Evolutionary conservation across 2,797 vertebrate species (phyloP).

Genomic region (Enteromius paludinosus): DNA sequence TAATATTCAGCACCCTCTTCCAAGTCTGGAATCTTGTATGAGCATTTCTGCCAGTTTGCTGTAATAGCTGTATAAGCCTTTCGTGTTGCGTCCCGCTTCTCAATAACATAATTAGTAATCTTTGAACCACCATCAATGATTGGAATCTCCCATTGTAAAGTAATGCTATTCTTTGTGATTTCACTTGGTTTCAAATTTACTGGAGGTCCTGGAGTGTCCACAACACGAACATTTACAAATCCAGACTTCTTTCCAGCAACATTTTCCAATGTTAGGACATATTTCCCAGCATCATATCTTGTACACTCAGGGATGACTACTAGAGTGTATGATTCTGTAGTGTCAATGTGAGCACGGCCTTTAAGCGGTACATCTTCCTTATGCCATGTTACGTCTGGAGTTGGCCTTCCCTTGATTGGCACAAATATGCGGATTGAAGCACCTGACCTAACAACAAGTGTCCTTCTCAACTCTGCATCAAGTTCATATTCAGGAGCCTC

Average conservation of each 20-base stretch:
- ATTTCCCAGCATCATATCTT: conserved; percentile 96
- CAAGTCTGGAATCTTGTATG: conserved; percentile 87
- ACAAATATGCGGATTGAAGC: conserved; percentile 95
- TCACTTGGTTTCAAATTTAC: conserved; percentile 93
- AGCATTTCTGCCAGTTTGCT: conserved; percentile 95
- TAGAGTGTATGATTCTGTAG: conserved; percentile 94
- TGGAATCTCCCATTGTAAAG: conserved; percentile 97
- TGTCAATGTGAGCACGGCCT: conserved; percentile 92
- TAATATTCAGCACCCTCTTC: conserved; percentile 95
- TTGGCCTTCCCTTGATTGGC: conserved; percentile 92
- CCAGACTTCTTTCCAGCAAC: conserved; percentile 96
- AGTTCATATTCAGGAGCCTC: conserved; percentile 93
- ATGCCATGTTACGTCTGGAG: conserved; percentile 94
- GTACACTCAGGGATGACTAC: conserved; percentile 95
- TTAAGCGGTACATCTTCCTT: conserved; percentile 92
- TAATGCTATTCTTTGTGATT: conserved; percentile 92
- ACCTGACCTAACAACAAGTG: conserved; percentile 93
- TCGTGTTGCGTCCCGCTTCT: conserved; percentile 94
- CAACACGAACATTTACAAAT: conserved; percentile 94
- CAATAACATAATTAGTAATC: conserved; percentile 94
- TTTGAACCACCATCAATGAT: conserved; percentile 97
- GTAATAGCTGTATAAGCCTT: conserved; percentile 93
- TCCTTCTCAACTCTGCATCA: conserved; percentile 95
- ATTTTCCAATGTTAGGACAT: conserved; percentile 93
- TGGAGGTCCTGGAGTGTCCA: conserved; percentile 96